Conservation (phyloP, 2,888 invertebrate species). For the Tupiocoris notatus region DNA sequence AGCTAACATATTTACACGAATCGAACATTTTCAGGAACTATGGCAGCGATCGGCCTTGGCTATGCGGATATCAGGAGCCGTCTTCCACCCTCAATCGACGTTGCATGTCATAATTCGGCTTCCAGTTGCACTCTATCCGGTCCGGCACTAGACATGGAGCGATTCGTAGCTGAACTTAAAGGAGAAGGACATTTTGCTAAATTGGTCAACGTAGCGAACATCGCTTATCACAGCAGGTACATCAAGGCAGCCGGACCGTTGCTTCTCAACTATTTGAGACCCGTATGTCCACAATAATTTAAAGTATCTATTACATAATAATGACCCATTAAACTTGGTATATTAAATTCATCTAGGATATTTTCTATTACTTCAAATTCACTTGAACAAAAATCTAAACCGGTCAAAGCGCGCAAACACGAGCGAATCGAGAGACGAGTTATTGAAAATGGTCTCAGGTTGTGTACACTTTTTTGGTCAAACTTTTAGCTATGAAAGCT, state of each 20-base stretch:
- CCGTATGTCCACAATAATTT: neutral
- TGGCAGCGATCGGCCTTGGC: constrained; percentile 59
- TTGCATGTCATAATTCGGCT: constrained; percentile 77
- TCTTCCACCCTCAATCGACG: constrained; percentile 65
- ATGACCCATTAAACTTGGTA: too few species aligned
- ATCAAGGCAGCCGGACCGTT: constrained; percentile 56
- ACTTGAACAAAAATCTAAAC: too few species aligned
- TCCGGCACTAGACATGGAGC: constrained; percentile 62
- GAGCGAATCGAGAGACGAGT: too few species aligned
- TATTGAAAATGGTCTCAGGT: too few species aligned
- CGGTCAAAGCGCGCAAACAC: too few species aligned
- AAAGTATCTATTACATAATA: too few species aligned
- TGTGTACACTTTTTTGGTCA: too few species aligned
- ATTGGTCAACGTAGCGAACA: constrained; percentile 51
- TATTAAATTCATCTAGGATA: too few species aligned
- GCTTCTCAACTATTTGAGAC: constrained; percentile 55
- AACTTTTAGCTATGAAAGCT: too few species aligned
- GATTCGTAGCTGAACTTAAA: constrained; percentile 60
- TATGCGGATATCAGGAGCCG: constrained; percentile 49
- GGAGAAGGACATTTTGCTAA: constrained; percentile 51
- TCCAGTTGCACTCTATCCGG: constrained; percentile 79
- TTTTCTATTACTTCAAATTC: too few species aligned
- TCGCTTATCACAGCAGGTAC: constrained; percentile 52
- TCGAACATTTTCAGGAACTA: constrained; percentile 52
- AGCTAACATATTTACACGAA: neutral